Evolutionary conservation across 2,113 vertebrate genomes (phyloP).

Genomic region (Scomber japonicus): DNA sequence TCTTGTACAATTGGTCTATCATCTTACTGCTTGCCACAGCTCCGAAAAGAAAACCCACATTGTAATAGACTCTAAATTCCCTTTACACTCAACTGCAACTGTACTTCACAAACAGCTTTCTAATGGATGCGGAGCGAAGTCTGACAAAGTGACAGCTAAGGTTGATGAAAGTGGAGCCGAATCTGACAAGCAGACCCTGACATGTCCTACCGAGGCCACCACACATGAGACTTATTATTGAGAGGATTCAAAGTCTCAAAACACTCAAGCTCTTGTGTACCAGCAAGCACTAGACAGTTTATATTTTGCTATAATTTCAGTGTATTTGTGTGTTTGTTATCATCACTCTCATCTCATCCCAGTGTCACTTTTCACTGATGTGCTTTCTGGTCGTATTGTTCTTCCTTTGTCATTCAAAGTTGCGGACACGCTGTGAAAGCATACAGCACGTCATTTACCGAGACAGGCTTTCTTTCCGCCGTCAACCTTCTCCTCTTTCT

Average conservation of each 20-base stretch:
- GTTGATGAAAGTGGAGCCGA: conserved; percentile 2
- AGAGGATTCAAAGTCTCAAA: conserved; percentile 10
- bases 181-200: conserved; percentile 7
- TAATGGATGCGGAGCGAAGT: neutral
- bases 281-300: neutral
- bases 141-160: neutral
- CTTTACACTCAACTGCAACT: neutral
- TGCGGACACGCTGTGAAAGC: conserved; percentile 42
- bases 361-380: conserved; percentile 17
- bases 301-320: neutral
- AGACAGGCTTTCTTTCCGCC: conserved; percentile 58
- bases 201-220: conserved; percentile 2
- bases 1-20: too few species aligned
- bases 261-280: neutral
- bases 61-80: too few species aligned
- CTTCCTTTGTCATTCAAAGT: conserved; percentile 32
- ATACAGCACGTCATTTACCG: conserved; percentile 48
- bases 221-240: neutral
- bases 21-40: too few species aligned
- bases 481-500: conserved; percentile 39
- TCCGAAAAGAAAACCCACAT: too few species aligned
- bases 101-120: neutral
- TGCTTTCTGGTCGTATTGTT: conserved; percentile 24
- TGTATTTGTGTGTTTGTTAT: conserved; percentile 26
- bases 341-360: conserved; percentile 36